A percentile compares a stretch with the other conserved stretches of the same genome.
Evolutionary conservation across 2,888 invertebrate species (phyloP).

Genomic region (Agriotes lineatus): DNA sequence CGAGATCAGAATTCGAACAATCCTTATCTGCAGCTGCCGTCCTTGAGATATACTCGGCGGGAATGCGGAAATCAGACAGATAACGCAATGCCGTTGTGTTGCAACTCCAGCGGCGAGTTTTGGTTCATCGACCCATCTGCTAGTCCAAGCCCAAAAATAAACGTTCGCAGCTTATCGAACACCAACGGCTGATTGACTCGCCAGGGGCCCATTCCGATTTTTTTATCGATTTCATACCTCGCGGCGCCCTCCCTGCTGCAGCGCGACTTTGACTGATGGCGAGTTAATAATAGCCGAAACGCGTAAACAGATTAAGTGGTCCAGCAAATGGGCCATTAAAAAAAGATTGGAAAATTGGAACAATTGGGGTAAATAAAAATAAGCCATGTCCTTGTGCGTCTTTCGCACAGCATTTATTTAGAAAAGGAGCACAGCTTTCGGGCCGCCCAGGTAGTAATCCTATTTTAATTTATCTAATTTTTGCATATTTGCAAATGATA

Average conservation of each 20-base stretch:
- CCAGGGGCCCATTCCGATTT: not conserved
- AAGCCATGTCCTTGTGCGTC: no score
- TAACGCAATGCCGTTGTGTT: not conserved
- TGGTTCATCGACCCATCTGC: slow-evolving; percentile 7
- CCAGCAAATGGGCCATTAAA: slow-evolving; percentile 4
- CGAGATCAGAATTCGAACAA: not conserved
- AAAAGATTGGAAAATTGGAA: slow-evolving; percentile 8
- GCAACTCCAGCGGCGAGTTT: not conserved
- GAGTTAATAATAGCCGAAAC: not conserved
- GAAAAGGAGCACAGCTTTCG: not conserved
- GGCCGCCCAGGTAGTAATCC: no score
- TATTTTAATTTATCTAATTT: no score
- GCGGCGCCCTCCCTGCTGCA: not conserved
- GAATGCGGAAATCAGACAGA: slow-evolving; percentile 12
- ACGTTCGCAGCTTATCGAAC: not conserved
- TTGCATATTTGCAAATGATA: no score
- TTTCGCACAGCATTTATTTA: not conserved
- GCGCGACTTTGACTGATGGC: not conserved
- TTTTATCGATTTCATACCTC: not conserved
- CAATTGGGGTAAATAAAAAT: slow-evolving; percentile 15
- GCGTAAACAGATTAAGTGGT: slow-evolving; percentile 3
- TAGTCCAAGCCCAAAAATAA: slow-evolving; percentile 12
- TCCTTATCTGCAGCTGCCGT: slow-evolving; percentile 9
- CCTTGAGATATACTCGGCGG: slow-evolving; percentile 2
- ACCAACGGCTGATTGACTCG: slow-evolving; percentile 2